A percentile compares a stretch with the other conserved stretches of the same genome.
Evolutionary conservation across 2,888 invertebrate genomes (phyloP).

Genomic region (Sceliomorpha sp.): DNA sequence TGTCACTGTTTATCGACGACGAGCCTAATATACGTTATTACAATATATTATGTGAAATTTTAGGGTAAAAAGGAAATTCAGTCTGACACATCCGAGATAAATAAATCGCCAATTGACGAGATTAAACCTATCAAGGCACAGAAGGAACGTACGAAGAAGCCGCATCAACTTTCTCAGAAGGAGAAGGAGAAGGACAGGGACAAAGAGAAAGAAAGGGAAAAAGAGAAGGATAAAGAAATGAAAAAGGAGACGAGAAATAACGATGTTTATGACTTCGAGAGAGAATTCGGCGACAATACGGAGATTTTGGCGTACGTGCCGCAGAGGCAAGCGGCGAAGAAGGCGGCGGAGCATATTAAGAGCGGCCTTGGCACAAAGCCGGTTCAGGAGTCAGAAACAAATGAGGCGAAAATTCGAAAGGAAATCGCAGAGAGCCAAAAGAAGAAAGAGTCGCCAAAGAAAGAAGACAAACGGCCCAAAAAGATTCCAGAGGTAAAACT

Average conservation of each 20-base stretch:
- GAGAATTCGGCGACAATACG: conserved; percentile 83
- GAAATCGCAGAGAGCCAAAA: conserved; percentile 65
- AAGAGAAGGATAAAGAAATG: conserved; percentile 30
- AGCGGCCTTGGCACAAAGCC: conserved; percentile 85
- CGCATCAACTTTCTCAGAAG: conserved; percentile 37
- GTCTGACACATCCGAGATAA: conserved; percentile 76
- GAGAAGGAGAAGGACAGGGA: conserved; percentile 62
- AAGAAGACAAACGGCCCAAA: conserved; percentile 56
- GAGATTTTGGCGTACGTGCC: conserved; percentile 91
- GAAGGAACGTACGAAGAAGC: conserved; percentile 73
- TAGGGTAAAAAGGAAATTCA: conserved; percentile 65
- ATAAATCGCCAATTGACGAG: conserved; percentile 67
- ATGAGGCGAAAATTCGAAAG: conserved; percentile 72
- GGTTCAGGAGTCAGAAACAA: conserved; percentile 71
- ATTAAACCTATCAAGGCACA: conserved; percentile 66
- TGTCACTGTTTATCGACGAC: too few relatives aligned
- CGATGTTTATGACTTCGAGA: conserved; percentile 84
- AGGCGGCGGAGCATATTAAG: conserved; percentile 94
- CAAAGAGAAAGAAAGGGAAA: conserved; percentile 62
- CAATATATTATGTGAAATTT: conserved; percentile 77
- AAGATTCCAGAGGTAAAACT: conserved; percentile 27
- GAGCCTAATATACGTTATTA: conserved; percentile 77
- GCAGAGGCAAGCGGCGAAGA: conserved; percentile 94
- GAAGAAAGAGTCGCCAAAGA: conserved; percentile 71
- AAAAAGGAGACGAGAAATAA: conserved; percentile 73